phyloP scores from a whole-genome alignment of 2,888 invertebrate genomes.

The Phyto melanocephala region DNA sequence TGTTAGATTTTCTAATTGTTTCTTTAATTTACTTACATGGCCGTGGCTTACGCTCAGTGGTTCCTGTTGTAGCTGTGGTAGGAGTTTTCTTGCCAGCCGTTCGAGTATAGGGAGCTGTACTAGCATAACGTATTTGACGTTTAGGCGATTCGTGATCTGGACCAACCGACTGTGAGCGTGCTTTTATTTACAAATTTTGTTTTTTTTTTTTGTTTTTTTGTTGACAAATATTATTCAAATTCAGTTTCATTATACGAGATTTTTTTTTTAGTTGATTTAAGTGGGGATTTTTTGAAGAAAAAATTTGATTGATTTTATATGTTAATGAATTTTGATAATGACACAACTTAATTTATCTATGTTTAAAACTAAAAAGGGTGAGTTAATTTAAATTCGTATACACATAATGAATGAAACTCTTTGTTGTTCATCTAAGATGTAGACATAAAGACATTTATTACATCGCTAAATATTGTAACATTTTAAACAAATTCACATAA shows the following conservation, averaged over 20 bases:
- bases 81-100: constrained; percentile 83
- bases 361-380: constrained; percentile 56
- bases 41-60: constrained; percentile 82
- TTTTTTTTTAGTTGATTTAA: constrained; percentile 12
- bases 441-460: constrained; percentile 27
- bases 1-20: constrained; percentile 70
- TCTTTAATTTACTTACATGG: constrained; percentile 82
- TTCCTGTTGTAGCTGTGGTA: constrained; percentile 79
- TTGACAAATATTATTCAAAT: background rate
- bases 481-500: constrained; percentile 17
- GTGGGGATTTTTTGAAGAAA: constrained; percentile 40
- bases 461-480: too few relatives aligned
- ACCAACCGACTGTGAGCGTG: constrained; percentile 86
- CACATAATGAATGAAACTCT: background rate
- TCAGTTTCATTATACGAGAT: background rate
- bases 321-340: constrained; percentile 57
- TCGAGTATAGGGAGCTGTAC: constrained; percentile 79
- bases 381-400: background rate
- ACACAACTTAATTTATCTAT: constrained; percentile 46
- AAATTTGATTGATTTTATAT: constrained; percentile 54
- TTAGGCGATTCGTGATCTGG: constrained; percentile 88
- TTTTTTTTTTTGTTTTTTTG: constrained; percentile 1
- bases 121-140: constrained; percentile 83
- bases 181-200: constrained; percentile 69
- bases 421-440: constrained; percentile 29